phyloP scores from a whole-genome alignment of 2,113 vertebrate species.

The Indicator indicator region DNA sequence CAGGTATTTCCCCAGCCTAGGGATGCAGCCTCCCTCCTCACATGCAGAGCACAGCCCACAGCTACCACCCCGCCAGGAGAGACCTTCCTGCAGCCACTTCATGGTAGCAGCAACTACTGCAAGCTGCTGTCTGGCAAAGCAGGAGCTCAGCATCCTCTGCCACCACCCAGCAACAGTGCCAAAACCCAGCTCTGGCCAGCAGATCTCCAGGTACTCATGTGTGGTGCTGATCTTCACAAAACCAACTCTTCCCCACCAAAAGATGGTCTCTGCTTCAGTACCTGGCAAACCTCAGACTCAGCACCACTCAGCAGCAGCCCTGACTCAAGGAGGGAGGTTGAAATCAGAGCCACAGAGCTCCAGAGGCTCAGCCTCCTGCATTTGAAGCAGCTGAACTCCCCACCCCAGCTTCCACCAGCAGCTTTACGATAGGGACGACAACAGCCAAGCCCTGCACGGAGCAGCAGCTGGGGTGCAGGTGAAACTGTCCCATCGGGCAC shows the following conservation, averaged over 20 bases:
- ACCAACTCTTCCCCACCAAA: fast-evolving
- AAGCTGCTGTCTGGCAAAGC: neutral
- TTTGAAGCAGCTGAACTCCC: fast-evolving
- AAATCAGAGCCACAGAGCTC: neutral
- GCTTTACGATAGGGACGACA: fast-evolving
- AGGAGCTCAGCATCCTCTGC: neutral
- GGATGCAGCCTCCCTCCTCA: fast-evolving
- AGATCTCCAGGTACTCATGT: fast-evolving
- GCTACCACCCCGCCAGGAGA: neutral
- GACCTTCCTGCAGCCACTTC: neutral
- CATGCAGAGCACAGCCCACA: neutral
- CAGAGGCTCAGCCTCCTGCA: neutral
- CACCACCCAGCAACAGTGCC: fast-evolving
- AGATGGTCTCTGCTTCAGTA: neutral
- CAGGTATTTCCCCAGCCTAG: neutral
- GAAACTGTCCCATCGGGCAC: neutral
- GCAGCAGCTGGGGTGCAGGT: neutral
- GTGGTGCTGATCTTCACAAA: fast-evolving
- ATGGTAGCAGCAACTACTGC: fast-evolving
- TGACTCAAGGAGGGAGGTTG: neutral
- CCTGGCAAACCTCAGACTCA: neutral
- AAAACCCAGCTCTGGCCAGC: neutral
- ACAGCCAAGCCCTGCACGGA: fast-evolving
- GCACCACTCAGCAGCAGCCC: neutral
- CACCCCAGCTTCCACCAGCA: fast-evolving